phyloP scores from a whole-genome alignment of 2,888 invertebrate genomes.

The Limnephilus marmoratus region DNA sequence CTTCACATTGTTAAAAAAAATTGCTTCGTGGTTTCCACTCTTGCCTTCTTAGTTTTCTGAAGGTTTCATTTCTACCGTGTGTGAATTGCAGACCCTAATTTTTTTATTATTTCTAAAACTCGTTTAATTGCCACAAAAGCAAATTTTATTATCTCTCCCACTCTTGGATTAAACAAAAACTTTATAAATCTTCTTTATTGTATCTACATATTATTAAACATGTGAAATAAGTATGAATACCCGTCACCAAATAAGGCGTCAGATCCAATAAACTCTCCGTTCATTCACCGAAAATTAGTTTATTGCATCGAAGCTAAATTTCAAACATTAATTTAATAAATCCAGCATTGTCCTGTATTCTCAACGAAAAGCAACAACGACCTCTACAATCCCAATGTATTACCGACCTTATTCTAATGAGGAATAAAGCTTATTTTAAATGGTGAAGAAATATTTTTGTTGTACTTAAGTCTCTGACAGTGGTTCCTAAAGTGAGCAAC shows the following conservation, averaged over 20 bases:
- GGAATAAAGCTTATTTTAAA: neutral
- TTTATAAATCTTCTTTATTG: neutral
- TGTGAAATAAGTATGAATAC: neutral
- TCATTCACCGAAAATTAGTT: slow-evolving; percentile 24
- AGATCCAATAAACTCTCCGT: slow-evolving; percentile 5
- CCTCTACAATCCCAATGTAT: neutral
- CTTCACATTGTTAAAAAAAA: no score
- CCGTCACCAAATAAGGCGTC: slow-evolving; percentile 10
- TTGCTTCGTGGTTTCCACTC: no score
- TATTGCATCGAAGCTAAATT: slow-evolving; percentile 2
- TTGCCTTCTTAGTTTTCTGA: no score
- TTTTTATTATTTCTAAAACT: no score
- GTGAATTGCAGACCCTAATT: no score
- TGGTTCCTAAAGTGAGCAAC: neutral
- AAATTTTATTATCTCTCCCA: neutral
- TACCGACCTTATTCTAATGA: neutral
- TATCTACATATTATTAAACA: neutral
- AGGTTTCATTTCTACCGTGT: no score
- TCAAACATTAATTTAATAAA: slow-evolving; percentile 19
- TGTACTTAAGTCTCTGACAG: neutral
- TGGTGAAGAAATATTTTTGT: neutral
- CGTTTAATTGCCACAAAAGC: neutral
- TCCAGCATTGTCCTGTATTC: neutral
- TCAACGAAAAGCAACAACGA: neutral
- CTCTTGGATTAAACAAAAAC: neutral